Evolutionary conservation across 2,797 vertebrate species (phyloP).

Genomic region (Xenops minutus): DNA sequence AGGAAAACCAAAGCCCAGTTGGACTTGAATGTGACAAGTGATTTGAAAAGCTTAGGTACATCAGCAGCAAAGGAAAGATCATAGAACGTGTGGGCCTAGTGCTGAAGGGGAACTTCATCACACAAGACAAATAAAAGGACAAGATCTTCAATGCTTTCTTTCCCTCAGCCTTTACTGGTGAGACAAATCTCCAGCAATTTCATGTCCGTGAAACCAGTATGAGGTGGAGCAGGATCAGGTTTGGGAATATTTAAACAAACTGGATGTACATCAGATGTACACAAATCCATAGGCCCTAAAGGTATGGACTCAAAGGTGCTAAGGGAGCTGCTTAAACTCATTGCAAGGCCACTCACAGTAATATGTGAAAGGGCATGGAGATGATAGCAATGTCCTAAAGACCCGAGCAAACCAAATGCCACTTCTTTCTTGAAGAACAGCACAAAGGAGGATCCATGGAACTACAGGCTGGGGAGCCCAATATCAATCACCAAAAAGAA

Average conservation of each 20-base stretch:
- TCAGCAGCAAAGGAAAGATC: background rate
- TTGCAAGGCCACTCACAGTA: background rate
- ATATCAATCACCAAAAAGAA: background rate
- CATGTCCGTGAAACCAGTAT: background rate
- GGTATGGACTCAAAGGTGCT: background rate
- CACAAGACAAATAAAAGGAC: background rate
- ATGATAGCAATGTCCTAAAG: background rate
- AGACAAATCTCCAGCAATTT: background rate
- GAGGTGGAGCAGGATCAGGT: background rate
- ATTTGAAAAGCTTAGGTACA: background rate
- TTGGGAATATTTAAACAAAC: background rate
- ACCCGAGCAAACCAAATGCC: background rate
- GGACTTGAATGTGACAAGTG: background rate
- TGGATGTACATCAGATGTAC: background rate
- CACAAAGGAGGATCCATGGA: background rate
- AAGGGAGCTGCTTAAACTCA: background rate
- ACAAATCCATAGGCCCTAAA: background rate
- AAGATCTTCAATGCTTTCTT: background rate
- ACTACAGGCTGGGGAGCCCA: background rate
- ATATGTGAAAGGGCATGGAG: background rate
- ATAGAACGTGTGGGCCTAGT: background rate
- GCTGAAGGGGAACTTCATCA: background rate
- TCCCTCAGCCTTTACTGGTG: background rate
- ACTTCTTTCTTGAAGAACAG: background rate
- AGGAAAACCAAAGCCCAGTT: background rate